Evolutionary conservation across 2,888 invertebrate genomes (phyloP).

Genomic region (Lasioglossum marginatum): DNA sequence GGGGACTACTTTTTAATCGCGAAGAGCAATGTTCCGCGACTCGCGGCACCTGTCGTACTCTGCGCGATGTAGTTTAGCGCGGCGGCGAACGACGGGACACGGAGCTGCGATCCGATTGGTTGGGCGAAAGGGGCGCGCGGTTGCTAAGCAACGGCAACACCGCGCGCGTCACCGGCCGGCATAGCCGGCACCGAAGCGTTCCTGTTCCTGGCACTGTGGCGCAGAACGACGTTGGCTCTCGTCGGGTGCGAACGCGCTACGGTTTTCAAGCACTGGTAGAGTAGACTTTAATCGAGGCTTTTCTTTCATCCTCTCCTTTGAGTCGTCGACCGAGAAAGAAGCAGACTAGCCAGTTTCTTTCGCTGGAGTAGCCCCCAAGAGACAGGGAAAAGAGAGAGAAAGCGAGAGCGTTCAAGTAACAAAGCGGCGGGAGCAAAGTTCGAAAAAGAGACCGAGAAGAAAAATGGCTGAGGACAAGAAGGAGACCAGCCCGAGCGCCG

Average conservation of each 20-base stretch:
- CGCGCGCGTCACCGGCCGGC: slow-evolving; percentile 77
- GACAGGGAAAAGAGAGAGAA: not conserved
- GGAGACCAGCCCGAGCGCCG: slow-evolving; percentile 83
- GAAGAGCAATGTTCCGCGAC: slow-evolving; percentile 46
- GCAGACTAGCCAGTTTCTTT: not conserved
- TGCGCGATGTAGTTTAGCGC: slow-evolving; percentile 57
- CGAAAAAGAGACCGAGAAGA: slow-evolving; percentile 26
- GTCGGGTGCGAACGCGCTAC: slow-evolving; percentile 72
- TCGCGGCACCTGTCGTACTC: slow-evolving; percentile 66
- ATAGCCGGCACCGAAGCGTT: slow-evolving; percentile 65
- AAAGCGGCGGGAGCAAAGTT: not conserved
- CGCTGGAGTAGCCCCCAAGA: not conserved
- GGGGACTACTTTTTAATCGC: slow-evolving; percentile 65
- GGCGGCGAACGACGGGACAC: slow-evolving; percentile 27
- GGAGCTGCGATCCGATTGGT: slow-evolving; percentile 52
- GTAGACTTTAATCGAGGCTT: slow-evolving; percentile 33
- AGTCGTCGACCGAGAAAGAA: not conserved
- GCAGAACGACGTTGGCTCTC: slow-evolving; percentile 78
- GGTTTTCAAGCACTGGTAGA: slow-evolving; percentile 48
- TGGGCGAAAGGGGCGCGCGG: slow-evolving; percentile 66
- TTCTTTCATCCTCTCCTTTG: not conserved
- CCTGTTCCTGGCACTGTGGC: slow-evolving; percentile 59
- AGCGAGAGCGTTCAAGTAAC: not conserved
- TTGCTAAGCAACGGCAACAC: slow-evolving; percentile 78
- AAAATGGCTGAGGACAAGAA: slow-evolving; percentile 83